Base-by-base conservation (phyloP, 30 jellyfish, hydroid and myxozoan genomes). In the Phacellophora camtschatica region DNA sequence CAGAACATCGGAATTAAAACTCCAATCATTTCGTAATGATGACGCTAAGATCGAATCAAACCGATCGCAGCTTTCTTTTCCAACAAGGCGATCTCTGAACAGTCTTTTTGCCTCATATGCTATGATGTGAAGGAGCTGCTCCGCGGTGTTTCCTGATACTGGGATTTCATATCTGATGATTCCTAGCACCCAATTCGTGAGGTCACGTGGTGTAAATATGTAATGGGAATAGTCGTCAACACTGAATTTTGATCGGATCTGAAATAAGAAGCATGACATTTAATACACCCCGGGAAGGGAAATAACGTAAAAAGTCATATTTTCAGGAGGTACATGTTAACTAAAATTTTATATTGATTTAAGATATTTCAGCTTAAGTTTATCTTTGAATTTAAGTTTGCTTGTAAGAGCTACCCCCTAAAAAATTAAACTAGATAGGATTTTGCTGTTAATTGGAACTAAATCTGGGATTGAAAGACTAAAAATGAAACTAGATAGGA, bases 211-310 rank as follows among this genome's bases (percentile, higher is more conserved):
- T 20, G 98, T 92, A 63, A 92, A 92, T 5, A 92, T 79, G 74
- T 92, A 92, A 66, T 92, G 98, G 19, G 98, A 82, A 48, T 74
- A 74, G 85, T 94, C 86, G 70, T 94, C 99, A 68, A 88, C 95
- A 4, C 96, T 94, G 75, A 94, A 94, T 51, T 87, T 87, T 32
- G 84, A 23, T 27, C 89, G 56, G 66, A 92, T 85, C 98, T 92
- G 48, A 3, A 48, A 71, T 9, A 36, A 33, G 45, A 13, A 30
- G 10, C 2, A 46, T 3, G 32, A 71, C 48, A 39, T 19, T 2
- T 5, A n/a, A 8, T 36, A 69, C 12, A 8, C 11, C 12, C 6
- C n/a, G n/a, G n/a, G n/a, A n/a, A n/a, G n/a, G n/a, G n/a, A n/a
- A n/a, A n/a, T n/a, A n/a, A n/a, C n/a, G n/a, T n/a, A n/a, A n/a